These are phyloP conservation scores for Patagioenas fasciata DNA, from an alignment of 2,113 vertebrate genomes.

Conservation along the genomic window DNA sequence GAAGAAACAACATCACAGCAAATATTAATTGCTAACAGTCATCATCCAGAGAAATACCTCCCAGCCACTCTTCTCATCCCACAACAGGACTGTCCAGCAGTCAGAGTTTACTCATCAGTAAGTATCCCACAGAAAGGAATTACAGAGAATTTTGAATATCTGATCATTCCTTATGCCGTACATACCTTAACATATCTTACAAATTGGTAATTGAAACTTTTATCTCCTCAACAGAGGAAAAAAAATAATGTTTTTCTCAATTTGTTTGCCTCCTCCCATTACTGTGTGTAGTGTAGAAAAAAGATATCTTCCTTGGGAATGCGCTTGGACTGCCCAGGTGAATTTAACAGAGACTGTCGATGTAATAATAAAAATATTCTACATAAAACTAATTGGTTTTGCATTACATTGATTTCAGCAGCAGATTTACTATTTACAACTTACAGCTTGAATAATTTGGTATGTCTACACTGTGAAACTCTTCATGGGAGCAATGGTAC, in stretches of 20 bases:
- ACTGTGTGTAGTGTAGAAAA: not conserved
- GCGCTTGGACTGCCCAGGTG: conserved; percentile 6
- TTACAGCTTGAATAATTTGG: not conserved
- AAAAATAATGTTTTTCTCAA: not conserved
- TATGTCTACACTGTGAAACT: not conserved
- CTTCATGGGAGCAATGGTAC: rapidly evolving
- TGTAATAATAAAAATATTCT: conserved; percentile 61
- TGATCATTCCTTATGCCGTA: not conserved
- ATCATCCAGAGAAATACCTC: not conserved
- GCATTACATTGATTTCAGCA: not conserved
- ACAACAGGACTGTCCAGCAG: not conserved
- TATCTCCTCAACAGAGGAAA: not conserved
- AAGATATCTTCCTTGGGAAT: not conserved
- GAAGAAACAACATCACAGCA: not conserved
- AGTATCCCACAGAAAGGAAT: not conserved
- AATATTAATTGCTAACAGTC: not conserved
- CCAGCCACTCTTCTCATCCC: not conserved
- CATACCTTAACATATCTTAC: not conserved
- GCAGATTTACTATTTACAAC: not conserved
- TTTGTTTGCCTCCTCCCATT: not conserved
- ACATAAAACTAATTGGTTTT: not conserved
- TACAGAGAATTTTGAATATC: not conserved
- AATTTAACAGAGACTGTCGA: conserved; percentile 60
- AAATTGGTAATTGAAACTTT: not conserved
- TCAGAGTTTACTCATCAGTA: not conserved